A percentile compares a stretch with the other conserved stretches of the same genome.
Conservation (phyloP, 2,113 vertebrate genomes). For the Clarias batrachus region DNA sequence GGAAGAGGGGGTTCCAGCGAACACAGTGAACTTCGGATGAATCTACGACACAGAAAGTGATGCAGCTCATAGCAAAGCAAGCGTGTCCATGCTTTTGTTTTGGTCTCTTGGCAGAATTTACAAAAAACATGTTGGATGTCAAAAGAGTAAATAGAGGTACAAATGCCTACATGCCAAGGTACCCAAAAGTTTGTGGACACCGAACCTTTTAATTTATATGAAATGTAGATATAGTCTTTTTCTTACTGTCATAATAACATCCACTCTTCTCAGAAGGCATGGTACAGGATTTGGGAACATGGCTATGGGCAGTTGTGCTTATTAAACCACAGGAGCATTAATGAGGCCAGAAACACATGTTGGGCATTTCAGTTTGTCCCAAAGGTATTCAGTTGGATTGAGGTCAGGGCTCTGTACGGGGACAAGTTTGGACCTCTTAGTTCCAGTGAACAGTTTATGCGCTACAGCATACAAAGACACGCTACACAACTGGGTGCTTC, state of each 20-base stretch:
- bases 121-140: neutral
- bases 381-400: neutral
- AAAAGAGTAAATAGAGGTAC: neutral
- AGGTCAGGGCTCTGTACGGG: neutral
- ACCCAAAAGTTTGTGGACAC: neutral
- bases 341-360: neutral
- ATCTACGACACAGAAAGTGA: constrained; percentile 64
- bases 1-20: constrained; percentile 67
- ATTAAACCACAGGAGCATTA: neutral
- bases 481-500: neutral
- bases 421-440: neutral
- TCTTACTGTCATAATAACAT: neutral
- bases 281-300: neutral
- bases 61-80: constrained; percentile 15
- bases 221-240: neutral
- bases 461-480: neutral
- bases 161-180: neutral
- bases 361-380: neutral
- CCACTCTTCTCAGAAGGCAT: neutral
- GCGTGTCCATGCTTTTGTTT: neutral
- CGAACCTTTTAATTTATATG: neutral
- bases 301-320: neutral
- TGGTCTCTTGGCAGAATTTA: neutral
- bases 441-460: neutral
- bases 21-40: constrained; percentile 62